These are phyloP conservation scores for Lampropteryx suffumata DNA, from an alignment of 2,888 invertebrate species.

Conservation along the genomic window DNA sequence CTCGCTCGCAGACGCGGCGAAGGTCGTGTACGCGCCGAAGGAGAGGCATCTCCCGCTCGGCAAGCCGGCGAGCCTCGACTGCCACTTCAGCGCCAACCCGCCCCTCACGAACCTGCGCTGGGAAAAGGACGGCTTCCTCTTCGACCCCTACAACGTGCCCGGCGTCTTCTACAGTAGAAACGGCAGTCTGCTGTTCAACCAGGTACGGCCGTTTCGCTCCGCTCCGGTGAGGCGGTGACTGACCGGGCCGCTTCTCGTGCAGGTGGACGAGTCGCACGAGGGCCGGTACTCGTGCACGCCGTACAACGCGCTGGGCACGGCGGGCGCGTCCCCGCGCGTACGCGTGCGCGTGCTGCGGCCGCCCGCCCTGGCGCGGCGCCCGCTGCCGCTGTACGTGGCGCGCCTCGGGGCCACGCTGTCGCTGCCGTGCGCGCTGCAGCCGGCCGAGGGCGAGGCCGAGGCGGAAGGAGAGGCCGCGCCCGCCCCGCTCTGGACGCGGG, in stretches of 20 bases:
- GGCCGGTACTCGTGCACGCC: conserved; percentile 96
- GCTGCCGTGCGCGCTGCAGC: conserved; percentile 87
- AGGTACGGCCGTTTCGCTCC: conserved; percentile 57
- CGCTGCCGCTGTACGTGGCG: conserved; percentile 92
- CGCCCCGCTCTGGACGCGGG: conserved; percentile 24
- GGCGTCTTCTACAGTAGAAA: conserved; percentile 93
- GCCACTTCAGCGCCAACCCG: conserved; percentile 96
- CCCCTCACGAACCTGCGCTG: conserved; percentile 94
- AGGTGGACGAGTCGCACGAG: conserved; percentile 92
- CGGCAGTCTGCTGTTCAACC: conserved; percentile 91
- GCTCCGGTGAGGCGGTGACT: not conserved
- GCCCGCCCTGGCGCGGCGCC: conserved; percentile 91
- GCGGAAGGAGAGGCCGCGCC: conserved; percentile 75
- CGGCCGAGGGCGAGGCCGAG: not conserved
- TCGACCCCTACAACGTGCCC: conserved; percentile 94
- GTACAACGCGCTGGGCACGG: conserved; percentile 93
- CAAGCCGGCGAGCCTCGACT: conserved; percentile 91
- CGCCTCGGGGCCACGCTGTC: conserved; percentile 90
- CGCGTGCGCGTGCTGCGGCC: conserved; percentile 93
- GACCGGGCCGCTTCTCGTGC: conserved; percentile 3
- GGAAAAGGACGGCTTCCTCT: conserved; percentile 96
- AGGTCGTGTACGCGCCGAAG: conserved; percentile 93
- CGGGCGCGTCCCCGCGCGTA: conserved; percentile 92
- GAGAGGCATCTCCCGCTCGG: conserved; percentile 93
- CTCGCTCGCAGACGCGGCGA: conserved; percentile 90